Conservation (phyloP, 2,797 vertebrate genomes). For the Discoglossus pictus region DNA sequence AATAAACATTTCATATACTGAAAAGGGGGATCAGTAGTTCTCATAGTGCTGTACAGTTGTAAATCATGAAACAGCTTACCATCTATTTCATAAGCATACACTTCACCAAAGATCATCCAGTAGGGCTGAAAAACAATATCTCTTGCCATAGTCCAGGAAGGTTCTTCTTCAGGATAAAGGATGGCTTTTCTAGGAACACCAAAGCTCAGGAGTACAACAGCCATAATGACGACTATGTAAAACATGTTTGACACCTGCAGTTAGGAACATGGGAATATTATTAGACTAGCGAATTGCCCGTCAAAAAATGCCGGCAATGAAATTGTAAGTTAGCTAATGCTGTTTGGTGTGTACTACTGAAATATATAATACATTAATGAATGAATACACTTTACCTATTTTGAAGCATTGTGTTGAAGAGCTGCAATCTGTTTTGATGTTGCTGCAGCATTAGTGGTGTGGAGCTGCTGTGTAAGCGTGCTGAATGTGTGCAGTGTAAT, state of each 20-base stretch:
- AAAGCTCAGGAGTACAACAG: conserved; percentile 91
- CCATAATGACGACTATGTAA: conserved; percentile 98
- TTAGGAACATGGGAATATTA: conserved; percentile 67
- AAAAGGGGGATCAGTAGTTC: too few species aligned
- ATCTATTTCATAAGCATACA: conserved; percentile 98
- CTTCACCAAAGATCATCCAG: conserved; percentile 99
- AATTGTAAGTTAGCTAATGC: too few species aligned
- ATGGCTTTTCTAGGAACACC: conserved; percentile 96
- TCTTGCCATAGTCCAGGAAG: conserved; percentile 91
- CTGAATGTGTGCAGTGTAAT: too few species aligned
- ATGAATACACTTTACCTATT: too few species aligned
- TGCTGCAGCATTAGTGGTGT: too few species aligned
- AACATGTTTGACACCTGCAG: conserved; percentile 98
- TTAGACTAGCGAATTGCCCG: not conserved
- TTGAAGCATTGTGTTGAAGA: too few species aligned
- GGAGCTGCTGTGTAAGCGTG: too few species aligned
- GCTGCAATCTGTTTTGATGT: too few species aligned
- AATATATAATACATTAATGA: too few species aligned
- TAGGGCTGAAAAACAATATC: conserved; percentile 97
- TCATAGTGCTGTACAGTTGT: too few species aligned
- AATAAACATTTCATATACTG: too few species aligned
- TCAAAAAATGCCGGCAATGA: not conserved
- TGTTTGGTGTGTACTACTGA: too few species aligned
- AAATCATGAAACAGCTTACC: conserved; percentile 73
- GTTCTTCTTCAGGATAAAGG: conserved; percentile 85